Evolutionary conservation across 2,888 invertebrate genomes (phyloP), one percentile per base, ranked within the genome.

Genomic region (Stenotaenia linearis): DNA sequence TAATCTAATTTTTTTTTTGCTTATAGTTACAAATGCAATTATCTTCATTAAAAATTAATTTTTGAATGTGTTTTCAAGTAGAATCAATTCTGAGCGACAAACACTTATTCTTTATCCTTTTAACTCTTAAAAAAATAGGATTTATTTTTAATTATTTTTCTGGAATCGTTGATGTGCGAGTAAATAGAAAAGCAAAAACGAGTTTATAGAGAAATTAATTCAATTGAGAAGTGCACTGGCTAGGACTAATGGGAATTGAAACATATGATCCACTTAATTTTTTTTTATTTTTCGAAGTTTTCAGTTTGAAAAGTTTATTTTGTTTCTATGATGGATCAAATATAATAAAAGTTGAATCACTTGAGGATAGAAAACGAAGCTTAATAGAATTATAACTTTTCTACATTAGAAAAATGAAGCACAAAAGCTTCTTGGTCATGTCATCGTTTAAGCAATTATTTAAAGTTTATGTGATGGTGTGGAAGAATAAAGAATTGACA

Each of bases 221-320:
- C 69, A 69, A 69, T 69, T 69, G 69, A 69, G 25, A 69, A 69
- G 69, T 69, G 69, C 69, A 69, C 28, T 69, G 25, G n/a, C 10
- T 28, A 69, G 28, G 25, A 69, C 69, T 69, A 69, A 69, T 69
- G 69, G 69, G 69, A 69, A 69, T 69, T 69, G 69, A 69, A 69
- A 69, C 69, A 69, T 69, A 69, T 69, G 69, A 69, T 69, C 69
- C 69, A 28, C 25, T 28, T 28, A 69, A 28, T 69, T 69, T 69
- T 28, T 15, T 61, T 61, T 23, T 40, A 9, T 40, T 3, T 40
- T 40, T 32, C 32, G 4, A 32, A 6, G 10, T 28, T 69, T 28
- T 69, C 5, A 69, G 28, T 69, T 69, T 28, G 10, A 12, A 28
- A 69, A 69, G 28, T 25, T 69, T 69, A 25, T 28, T 69, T 69